Evolutionary conservation across 2,113 vertebrate genomes (phyloP).

Genomic region (Cyprinus carpio): DNA sequence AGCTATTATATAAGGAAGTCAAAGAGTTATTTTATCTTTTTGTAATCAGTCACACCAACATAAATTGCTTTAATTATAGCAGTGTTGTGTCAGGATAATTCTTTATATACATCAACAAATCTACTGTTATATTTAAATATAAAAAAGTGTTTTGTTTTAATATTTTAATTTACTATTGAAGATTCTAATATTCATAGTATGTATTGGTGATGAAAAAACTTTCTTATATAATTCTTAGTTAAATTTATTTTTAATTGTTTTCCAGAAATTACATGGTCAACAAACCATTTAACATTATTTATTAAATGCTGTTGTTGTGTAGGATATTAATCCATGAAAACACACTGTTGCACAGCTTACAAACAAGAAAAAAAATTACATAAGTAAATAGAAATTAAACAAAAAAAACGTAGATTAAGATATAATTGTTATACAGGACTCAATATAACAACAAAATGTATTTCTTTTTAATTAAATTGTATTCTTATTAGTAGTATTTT

Average conservation of each 20-base stretch:
- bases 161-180: background rate
- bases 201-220: background rate
- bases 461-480: background rate
- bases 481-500: too few species aligned
- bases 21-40: background rate
- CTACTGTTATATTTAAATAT: background rate
- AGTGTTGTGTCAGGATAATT: background rate
- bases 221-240: background rate
- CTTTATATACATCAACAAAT: background rate
- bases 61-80: background rate
- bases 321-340: background rate
- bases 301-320: background rate
- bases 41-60: background rate
- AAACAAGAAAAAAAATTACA: background rate
- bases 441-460: background rate
- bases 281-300: background rate
- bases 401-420: background rate
- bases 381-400: background rate
- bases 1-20: background rate
- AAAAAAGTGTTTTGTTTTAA: background rate
- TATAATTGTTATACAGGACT: background rate
- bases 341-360: background rate
- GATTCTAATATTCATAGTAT: background rate
- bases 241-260: background rate
- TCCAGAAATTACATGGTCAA: background rate